Conservation (phyloP, 2,888 invertebrate genomes). For the Drosophila affinis region DNA sequence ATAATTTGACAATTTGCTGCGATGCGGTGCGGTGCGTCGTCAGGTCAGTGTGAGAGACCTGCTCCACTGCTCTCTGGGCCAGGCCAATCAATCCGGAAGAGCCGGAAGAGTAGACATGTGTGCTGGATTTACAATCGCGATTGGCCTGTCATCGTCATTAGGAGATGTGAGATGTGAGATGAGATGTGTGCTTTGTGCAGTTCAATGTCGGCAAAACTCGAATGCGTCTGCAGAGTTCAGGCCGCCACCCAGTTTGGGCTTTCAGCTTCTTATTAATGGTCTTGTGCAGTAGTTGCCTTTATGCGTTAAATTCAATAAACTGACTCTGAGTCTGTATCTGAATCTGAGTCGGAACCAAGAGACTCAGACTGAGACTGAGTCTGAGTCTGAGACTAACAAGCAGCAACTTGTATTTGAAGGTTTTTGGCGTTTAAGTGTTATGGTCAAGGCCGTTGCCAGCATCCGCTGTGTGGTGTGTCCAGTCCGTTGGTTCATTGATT, state of each 20-base stretch:
- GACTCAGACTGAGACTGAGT: constrained; percentile 15
- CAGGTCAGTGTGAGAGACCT: constrained; percentile 12
- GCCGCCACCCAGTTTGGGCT: constrained; percentile 42
- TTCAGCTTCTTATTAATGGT: constrained; percentile 48
- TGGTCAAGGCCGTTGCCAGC: constrained; percentile 69
- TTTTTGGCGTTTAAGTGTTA: constrained; percentile 70
- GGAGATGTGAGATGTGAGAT: constrained; percentile 29
- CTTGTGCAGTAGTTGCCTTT: constrained; percentile 54
- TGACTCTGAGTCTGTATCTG: not conserved
- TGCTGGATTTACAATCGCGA: constrained; percentile 8
- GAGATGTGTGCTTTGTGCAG: constrained; percentile 45
- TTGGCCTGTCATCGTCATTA: constrained; percentile 28
- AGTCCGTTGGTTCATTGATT: constrained; percentile 61
- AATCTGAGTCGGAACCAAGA: constrained; percentile 2
- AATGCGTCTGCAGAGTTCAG: constrained; percentile 35
- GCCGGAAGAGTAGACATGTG: constrained; percentile 42
- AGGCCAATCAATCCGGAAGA: constrained; percentile 1
- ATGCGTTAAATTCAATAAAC: constrained; percentile 74
- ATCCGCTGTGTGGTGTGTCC: constrained; percentile 46
- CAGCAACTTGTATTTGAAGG: constrained; percentile 74
- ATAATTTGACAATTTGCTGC: constrained; percentile 51
- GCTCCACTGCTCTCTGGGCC: constrained; percentile 11
- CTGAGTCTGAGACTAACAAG: constrained; percentile 55
- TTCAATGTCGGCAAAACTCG: constrained; percentile 64
- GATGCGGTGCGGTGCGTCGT: constrained; percentile 1